These are phyloP conservation scores for Caenorhabditis afra DNA, from an alignment of 2,888 invertebrate genomes.

Conservation along the genomic window DNA sequence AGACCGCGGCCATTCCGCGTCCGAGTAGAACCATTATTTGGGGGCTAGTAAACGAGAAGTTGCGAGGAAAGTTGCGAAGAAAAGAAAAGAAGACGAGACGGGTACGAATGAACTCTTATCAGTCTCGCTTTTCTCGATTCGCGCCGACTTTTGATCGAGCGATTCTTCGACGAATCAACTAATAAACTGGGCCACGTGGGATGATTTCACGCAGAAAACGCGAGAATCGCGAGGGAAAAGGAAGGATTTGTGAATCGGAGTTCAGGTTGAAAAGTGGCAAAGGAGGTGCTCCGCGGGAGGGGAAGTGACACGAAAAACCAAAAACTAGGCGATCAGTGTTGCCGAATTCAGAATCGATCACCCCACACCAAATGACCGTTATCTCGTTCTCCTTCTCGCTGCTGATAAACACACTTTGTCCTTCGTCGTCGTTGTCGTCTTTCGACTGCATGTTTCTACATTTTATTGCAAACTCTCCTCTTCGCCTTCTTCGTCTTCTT, in stretches of 20 bases:
- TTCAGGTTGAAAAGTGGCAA: not conserved
- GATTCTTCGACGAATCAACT: conserved; percentile 24
- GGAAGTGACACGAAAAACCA: conserved; percentile 5
- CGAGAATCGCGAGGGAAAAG: too few species aligned
- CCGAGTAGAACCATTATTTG: conserved; percentile 43
- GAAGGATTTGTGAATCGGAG: not conserved
- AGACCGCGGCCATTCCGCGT: conserved; percentile 47
- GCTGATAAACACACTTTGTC: conserved; percentile 47
- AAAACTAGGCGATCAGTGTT: conserved; percentile 18
- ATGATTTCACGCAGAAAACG: not conserved
- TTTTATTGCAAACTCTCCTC: conserved; percentile 47
- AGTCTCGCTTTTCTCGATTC: not conserved
- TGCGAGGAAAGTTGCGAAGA: conserved; percentile 1
- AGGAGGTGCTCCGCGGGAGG: not conserved
- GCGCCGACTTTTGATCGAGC: conserved; percentile 36
- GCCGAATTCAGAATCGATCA: conserved; percentile 55
- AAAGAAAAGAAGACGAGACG: conserved; percentile 1
- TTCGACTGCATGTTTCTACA: conserved; percentile 43
- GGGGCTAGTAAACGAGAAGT: conserved; percentile 28
- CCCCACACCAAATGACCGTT: conserved; percentile 43
- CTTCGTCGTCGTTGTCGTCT: conserved; percentile 10
- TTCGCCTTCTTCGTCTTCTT: not conserved
- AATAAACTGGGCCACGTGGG: conserved; percentile 15
- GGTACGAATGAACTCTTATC: conserved; percentile 49
- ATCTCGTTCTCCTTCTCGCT: conserved; percentile 40